Percentiles rank a stretch among this genome's conserved stretches.
phyloP scores from a whole-genome alignment of 1,140 invertebrate species.

The Neotoxoptera formosana region DNA sequence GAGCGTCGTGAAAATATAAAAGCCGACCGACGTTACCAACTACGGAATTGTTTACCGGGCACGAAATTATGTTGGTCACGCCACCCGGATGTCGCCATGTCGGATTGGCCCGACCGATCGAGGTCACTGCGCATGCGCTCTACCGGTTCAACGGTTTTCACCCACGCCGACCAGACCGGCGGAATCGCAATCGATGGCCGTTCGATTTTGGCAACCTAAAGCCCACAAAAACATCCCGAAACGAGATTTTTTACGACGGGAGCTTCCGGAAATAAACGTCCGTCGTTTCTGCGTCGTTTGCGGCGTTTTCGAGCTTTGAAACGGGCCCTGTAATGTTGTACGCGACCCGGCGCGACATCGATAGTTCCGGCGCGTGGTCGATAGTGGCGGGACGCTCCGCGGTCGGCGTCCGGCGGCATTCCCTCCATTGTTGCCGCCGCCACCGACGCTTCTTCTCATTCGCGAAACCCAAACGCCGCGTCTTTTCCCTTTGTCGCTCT shows the following conservation, averaged over 20 bases:
- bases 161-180: not conserved
- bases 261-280: fast-evolving
- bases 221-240: too few species aligned
- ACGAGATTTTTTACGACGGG: not conserved
- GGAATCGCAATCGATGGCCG: not conserved
- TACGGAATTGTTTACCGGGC: not conserved
- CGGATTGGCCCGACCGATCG: conserved; percentile 45
- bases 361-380: not conserved
- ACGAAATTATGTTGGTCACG: not conserved
- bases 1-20: not conserved
- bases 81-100: not conserved
- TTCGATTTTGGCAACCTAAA: not conserved
- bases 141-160: conserved; percentile 50
- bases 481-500: conserved; percentile 12
- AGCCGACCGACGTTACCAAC: conserved; percentile 31
- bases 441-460: conserved; percentile 40
- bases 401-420: conserved; percentile 49
- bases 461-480: conserved; percentile 32
- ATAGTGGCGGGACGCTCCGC: not conserved
- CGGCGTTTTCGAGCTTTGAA: not conserved
- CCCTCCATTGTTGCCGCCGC: conserved; percentile 55
- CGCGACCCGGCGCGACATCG: not conserved
- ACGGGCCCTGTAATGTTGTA: not conserved
- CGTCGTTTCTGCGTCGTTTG: not conserved
- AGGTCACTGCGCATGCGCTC: conserved; percentile 55